Conservation (phyloP, 2,888 invertebrate species). For the Stenodema calcarata region DNA sequence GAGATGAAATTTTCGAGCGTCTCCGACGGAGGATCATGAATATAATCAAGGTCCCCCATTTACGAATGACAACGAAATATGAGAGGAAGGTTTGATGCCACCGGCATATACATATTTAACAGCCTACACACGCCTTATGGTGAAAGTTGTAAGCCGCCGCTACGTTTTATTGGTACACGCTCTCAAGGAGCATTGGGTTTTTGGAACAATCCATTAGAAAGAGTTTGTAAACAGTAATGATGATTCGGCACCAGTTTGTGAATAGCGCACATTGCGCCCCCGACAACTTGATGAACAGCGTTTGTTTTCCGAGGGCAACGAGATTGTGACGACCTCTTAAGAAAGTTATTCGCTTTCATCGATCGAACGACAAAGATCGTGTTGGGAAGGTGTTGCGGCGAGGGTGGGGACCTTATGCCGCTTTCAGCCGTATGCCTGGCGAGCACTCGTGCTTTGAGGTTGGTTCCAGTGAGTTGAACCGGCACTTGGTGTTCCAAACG, state of each 20-base stretch:
- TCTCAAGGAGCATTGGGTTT: neutral
- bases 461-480: neutral
- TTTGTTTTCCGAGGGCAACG: neutral
- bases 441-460: neutral
- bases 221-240: neutral
- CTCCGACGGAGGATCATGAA: neutral
- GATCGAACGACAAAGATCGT: constrained; percentile 52
- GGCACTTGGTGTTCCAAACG: neutral
- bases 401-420: neutral
- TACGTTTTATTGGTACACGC: neutral
- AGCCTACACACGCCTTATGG: neutral
- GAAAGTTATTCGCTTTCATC: constrained; percentile 12
- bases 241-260: neutral
- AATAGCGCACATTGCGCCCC: neutral
- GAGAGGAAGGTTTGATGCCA: neutral
- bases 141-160: neutral
- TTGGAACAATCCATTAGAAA: neutral
- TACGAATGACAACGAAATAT: neutral
- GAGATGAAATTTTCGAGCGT: no score
- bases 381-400: constrained; percentile 59
- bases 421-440: neutral
- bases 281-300: neutral
- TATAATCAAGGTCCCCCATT: neutral
- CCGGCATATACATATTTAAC: neutral
- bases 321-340: neutral